Conservation (phyloP, 2,113 vertebrate species). For the Menidia beryllina region DNA sequence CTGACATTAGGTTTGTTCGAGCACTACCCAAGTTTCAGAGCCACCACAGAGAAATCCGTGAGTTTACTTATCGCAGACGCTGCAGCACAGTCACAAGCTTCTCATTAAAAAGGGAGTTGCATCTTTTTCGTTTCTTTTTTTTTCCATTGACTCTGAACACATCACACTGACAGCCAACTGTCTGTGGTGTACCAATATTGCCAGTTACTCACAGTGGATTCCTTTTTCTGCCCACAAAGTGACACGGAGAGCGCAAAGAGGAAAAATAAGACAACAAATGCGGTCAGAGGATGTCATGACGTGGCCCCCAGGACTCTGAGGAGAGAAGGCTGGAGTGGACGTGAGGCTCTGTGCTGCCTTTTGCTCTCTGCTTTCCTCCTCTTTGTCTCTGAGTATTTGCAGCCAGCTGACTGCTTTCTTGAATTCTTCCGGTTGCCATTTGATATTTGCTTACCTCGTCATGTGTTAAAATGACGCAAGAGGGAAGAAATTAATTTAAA, state of each 20-base stretch:
- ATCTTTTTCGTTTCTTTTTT: not conserved
- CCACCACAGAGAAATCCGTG: not conserved
- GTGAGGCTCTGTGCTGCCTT: not conserved
- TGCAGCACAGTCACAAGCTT: constrained; percentile 35
- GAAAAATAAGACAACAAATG: not conserved
- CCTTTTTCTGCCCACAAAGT: constrained; percentile 18
- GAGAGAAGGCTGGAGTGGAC: constrained; percentile 24
- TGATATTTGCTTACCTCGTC: constrained; percentile 26
- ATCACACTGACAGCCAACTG: not conserved
- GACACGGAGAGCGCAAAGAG: constrained; percentile 30
- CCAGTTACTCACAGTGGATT: not conserved
- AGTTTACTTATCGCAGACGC: not conserved
- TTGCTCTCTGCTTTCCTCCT: not conserved
- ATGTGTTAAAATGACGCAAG: constrained; percentile 12
- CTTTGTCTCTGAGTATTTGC: constrained; percentile 4
- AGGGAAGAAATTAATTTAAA: constrained; percentile 11
- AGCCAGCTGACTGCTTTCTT: constrained; percentile 1
- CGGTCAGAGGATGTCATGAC: constrained; percentile 29
- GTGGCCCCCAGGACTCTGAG: constrained; percentile 31
- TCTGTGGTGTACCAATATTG: constrained; percentile 40
- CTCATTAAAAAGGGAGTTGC: not conserved
- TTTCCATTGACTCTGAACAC: constrained; percentile 24
- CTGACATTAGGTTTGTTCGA: not conserved
- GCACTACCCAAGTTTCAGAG: not conserved
- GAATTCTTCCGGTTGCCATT: not conserved